Conservation (phyloP, 1,140 invertebrate species). For the Formica exsecta region DNA sequence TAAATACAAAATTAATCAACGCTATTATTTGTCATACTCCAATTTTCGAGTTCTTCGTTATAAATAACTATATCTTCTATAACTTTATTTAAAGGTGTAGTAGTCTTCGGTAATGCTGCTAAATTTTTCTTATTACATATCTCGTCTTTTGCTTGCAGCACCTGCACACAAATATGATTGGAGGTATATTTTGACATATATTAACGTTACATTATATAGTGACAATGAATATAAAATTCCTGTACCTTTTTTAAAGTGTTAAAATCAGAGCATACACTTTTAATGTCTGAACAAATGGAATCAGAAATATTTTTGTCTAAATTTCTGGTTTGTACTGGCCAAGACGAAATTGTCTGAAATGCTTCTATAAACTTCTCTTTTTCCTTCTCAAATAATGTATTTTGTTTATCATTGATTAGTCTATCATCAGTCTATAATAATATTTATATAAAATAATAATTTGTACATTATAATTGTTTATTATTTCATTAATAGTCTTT, state of each 20-base stretch:
- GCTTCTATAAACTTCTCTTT: conserved; percentile 59
- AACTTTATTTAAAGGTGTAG: conserved; percentile 62
- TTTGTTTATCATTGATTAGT: not conserved
- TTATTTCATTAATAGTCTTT: not conserved
- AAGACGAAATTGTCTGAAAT: conserved; percentile 44
- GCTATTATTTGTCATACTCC: conserved; percentile 20
- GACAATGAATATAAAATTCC: not conserved
- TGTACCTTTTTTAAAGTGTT: conserved; percentile 66
- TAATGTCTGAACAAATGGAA: conserved; percentile 63
- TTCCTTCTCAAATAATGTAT: conserved; percentile 23
- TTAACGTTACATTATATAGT: not conserved
- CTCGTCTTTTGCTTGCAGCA: conserved; percentile 66
- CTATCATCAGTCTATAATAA: conserved; percentile 35
- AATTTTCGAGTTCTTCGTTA: conserved; percentile 70
- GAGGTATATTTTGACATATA: not conserved
- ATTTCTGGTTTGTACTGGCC: not conserved
- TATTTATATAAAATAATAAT: conserved; percentile 20
- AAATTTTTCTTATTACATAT: conserved; percentile 59
- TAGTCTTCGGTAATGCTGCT: conserved; percentile 44
- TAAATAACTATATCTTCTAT: conserved; percentile 71
- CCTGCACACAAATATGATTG: conserved; percentile 62
- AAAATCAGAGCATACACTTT: conserved; percentile 60
- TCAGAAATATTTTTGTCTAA: not conserved
- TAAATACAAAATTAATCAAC: conserved; percentile 18
- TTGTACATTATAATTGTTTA: not conserved